These are phyloP conservation scores for Bombus fervidus DNA, from an alignment of 1,140 invertebrate genomes.

Conservation along the genomic window DNA sequence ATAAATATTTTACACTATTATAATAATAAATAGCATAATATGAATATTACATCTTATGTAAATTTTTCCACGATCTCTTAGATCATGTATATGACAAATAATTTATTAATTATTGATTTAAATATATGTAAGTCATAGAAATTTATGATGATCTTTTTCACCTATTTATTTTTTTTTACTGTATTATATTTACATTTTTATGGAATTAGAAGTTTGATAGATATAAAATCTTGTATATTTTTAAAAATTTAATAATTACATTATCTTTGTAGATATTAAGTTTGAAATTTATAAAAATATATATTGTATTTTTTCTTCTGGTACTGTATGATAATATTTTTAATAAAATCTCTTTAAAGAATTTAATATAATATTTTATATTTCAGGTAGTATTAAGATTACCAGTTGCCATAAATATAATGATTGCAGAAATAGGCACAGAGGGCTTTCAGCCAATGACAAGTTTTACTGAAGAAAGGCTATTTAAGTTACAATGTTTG, in stretches of 20 bases:
- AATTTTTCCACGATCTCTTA: neutral
- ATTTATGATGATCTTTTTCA: neutral
- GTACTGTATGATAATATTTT: neutral
- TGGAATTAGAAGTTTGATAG: neutral
- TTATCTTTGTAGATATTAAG: neutral
- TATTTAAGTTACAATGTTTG: constrained; percentile 79
- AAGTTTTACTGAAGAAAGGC: constrained; percentile 66
- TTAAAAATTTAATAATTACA: neutral
- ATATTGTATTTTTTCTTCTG: neutral
- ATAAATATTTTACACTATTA: constrained; percentile 22
- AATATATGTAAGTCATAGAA: neutral
- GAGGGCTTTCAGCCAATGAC: constrained; percentile 52
- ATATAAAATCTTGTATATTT: neutral
- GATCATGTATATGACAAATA: neutral
- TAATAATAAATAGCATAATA: neutral
- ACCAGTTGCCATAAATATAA: constrained; percentile 17
- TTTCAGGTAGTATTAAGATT: constrained; percentile 46
- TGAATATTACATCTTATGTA: neutral
- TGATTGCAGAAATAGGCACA: constrained; percentile 39
- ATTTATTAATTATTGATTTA: constrained; percentile 10
- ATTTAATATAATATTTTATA: neutral
- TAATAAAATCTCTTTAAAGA: neutral
- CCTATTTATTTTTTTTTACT: neutral
- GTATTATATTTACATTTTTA: neutral
- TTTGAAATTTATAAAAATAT: neutral